Conservation (phyloP, 2,113 vertebrate genomes). For the Clupea harengus region DNA sequence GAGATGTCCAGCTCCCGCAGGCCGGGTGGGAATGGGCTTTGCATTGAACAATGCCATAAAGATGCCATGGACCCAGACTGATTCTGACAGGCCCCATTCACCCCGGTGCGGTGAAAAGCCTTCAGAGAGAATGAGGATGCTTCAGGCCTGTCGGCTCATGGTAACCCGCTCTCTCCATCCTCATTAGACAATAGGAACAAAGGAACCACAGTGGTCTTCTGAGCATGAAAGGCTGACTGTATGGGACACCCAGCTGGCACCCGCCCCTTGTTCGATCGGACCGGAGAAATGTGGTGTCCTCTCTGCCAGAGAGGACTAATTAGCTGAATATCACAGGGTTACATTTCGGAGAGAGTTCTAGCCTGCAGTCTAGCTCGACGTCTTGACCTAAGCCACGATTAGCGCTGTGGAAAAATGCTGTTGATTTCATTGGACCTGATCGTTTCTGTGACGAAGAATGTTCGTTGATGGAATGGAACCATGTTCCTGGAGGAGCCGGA, state of each 20-base stretch:
- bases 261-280: not conserved
- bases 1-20: not conserved
- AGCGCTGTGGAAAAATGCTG: not conserved
- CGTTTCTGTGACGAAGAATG: not conserved
- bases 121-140: slow-evolving; percentile 62
- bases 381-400: not conserved
- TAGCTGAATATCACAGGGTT: not conserved
- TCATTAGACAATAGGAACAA: slow-evolving; percentile 55
- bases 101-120: slow-evolving; percentile 55
- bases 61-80: slow-evolving; percentile 70
- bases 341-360: not conserved
- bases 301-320: not conserved
- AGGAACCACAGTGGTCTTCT: slow-evolving; percentile 53
- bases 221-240: slow-evolving; percentile 46
- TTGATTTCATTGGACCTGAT: not conserved
- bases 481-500: not conserved
- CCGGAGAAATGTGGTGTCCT: not conserved
- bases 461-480: not conserved
- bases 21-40: not conserved
- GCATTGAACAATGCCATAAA: slow-evolving; percentile 65
- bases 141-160: slow-evolving; percentile 62
- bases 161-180: slow-evolving; percentile 32
- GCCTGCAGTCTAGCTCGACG: not conserved
- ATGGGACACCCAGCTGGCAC: not conserved
- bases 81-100: slow-evolving; percentile 67